Evolutionary conservation across 2,797 vertebrate species (phyloP), one percentile per base, ranked within the genome.

Genomic region (Phoeniculus purpureus): DNA sequence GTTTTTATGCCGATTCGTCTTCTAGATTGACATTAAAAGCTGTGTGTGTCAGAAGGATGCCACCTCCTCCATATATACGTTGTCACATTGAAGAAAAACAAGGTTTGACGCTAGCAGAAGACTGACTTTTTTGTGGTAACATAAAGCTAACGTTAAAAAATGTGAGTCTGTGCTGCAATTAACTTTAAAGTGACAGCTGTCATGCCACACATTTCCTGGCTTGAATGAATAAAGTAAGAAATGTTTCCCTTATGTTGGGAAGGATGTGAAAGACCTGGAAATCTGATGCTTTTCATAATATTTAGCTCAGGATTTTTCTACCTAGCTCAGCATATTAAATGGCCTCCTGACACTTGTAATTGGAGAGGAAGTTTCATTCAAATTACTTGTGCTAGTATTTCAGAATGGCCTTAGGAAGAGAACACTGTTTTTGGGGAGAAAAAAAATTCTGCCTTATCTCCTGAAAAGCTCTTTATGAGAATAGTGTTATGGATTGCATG

Each of bases 131-230:
- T 54, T 87, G 70, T 78, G 84, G 52, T 73, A 83, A 72, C 56
- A 13, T 83, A 81, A 94, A 92, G 27, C 71, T 87, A 54, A 61
- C 32, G 55, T 89, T 90, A 83, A 83, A 91, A 94, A 93, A 58
- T 43, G 25, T 43, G 65, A 90, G 14, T 48, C 70, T 90, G 26
- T 82, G 22, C 68, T 80, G 23, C 80, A 92, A 94, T 94, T 87
- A 87, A 74, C 62, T 89, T 82, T 52, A 27, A 95, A 95, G 34
- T 95, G 90, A 65, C 82, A 94, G 92, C 90, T 96, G 81, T 91
- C 90, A 66, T 4, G 7, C 88, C 60, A 78, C 81, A 87, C 45
- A 21, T 89, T 85, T 89, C 72, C 64, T 68, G 84, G 55, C 52
- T 81, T 20, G 88, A 82, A 78, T 74, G 40, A 74, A 21, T 74